Base-by-base conservation (phyloP, 2,888 invertebrate species). In the Hyalella azteca region DNA sequence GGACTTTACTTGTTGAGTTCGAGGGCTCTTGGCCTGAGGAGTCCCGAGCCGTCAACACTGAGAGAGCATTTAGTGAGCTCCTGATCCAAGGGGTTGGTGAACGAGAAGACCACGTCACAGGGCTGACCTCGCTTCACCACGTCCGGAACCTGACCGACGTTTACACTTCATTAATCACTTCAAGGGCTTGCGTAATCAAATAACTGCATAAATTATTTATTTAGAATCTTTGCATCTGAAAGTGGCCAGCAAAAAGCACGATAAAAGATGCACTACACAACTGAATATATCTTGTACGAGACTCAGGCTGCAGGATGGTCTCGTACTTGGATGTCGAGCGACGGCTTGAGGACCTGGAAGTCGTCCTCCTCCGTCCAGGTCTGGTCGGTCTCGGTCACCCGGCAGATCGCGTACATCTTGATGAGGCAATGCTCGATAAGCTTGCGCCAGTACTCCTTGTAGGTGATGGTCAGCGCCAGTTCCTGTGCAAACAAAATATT, bases 321-420 rank as follows among this genome's bases (percentile, higher is more conserved):
- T 11, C 87, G 77, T 36, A 92, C 92, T 90, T 91, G 90, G 29
- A 93, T 90, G 86, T 90, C 89, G 86, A 93, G 90, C 86, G 90
- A 90, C 19, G 93, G 93, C 87, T 92, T 92, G 78, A 91, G 90
- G 75, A 93, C 89, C 29, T 91, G 90, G 88, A 93, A 92, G 86
- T 93, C 93, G 85, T 93, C 93, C 86, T 93, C 92, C 85, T 92
- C 92, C 76, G 92, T 91, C 91, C 92, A 93, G 1, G 92, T 91
- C 87, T 93, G 93, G 66, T 91, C 91, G 0, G 93, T 93, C 87
- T 93, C 93, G 85, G 91, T 90, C 1, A 93, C 93, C 84, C 90
- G 91, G 3, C 92, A 92, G 88, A 92, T 91, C n/a, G 92, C 92
- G 85, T 92, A 92, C 81, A 93, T 91, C 88, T 93, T 93, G 80